phyloP scores from a whole-genome alignment of 2,113 vertebrate genomes.

The Oenanthe melanoleuca region DNA sequence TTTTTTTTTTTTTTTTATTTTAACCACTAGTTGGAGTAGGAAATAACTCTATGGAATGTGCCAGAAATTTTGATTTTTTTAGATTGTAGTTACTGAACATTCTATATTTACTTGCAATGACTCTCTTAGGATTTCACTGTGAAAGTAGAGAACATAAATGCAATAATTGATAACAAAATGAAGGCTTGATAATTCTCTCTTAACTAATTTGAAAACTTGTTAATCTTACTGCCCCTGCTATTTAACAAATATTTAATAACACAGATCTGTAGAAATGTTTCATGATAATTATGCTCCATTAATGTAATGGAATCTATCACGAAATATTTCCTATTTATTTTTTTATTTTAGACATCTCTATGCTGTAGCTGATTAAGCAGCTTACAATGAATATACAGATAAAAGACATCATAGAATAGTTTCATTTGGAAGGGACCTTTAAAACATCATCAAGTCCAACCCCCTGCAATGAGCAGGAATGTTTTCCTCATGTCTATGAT shows the following conservation, averaged over 20 bases:
- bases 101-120: background rate
- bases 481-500: background rate
- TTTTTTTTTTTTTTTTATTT: too few relatives aligned
- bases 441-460: background rate
- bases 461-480: background rate
- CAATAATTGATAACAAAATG: background rate
- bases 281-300: background rate
- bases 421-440: background rate
- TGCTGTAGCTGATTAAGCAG: background rate
- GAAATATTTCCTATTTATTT: background rate
- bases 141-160: background rate
- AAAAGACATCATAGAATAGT: background rate
- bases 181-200: background rate
- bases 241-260: background rate
- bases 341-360: background rate
- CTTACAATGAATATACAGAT: background rate
- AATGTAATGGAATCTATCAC: background rate
- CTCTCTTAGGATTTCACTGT: background rate
- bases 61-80: background rate
- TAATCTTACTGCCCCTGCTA: background rate
- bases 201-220: conserved; percentile 2
- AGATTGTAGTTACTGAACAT: background rate
- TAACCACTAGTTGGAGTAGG: background rate
- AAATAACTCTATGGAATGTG: background rate
- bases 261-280: background rate